These are phyloP conservation scores for Oreotragus oreotragus DNA, from an alignment of 2,113 vertebrate genomes.

Conservation along the genomic window DNA sequence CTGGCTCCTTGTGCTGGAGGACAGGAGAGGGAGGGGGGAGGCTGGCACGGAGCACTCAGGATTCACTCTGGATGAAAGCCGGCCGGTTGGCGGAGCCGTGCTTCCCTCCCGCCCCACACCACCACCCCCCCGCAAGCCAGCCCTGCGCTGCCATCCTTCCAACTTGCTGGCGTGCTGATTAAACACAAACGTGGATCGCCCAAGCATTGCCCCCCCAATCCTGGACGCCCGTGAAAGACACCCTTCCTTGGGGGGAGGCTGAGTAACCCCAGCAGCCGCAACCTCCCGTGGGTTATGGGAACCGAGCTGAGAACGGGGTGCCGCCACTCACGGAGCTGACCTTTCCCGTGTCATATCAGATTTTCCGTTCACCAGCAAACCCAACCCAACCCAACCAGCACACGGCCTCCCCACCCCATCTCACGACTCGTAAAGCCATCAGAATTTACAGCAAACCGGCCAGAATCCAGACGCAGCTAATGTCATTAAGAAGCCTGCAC, in stretches of 20 bases:
- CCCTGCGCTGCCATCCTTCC: neutral
- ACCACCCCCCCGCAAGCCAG: neutral
- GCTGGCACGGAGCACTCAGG: neutral
- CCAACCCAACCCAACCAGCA: neutral
- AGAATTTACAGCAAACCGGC: slow-evolving; percentile 7
- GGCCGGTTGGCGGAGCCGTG: neutral
- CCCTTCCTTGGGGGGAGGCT: neutral
- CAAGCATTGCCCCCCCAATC: neutral
- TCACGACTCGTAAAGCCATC: neutral
- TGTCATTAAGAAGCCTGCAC: slow-evolving; percentile 33
- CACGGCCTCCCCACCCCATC: neutral
- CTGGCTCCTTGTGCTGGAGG: neutral
- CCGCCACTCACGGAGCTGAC: slow-evolving; percentile 46
- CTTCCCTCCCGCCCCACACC: neutral
- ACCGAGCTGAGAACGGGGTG: neutral
- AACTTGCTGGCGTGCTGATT: neutral
- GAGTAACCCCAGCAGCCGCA: neutral
- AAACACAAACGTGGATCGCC: no score
- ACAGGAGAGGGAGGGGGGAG: neutral
- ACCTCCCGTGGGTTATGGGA: neutral
- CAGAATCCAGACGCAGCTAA: neutral
- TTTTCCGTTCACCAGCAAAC: slow-evolving; percentile 71
- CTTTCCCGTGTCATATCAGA: slow-evolving; percentile 74
- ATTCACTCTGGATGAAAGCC: neutral
- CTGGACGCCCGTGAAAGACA: neutral